Evolutionary conservation across 2,113 vertebrate genomes (phyloP).

Genomic region (Siphamia tubifer): DNA sequence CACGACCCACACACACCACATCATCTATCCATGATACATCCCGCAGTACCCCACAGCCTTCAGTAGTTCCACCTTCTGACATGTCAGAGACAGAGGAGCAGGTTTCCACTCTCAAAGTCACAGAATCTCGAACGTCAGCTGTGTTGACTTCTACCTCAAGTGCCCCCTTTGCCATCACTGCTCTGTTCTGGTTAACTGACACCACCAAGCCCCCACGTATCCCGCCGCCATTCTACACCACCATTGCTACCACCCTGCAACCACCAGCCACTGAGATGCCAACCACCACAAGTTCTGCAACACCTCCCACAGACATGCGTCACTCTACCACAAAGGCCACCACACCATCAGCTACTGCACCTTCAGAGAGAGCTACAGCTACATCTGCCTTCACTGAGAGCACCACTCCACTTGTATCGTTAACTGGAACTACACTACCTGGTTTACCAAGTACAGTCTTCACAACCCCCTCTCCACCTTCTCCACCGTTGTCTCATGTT

Average conservation of each 20-base stretch:
- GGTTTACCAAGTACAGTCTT: slow-evolving; percentile 36
- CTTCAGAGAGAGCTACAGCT: slow-evolving; percentile 15
- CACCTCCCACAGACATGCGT: not conserved
- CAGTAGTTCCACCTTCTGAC: slow-evolving; percentile 5
- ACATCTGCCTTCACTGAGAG: slow-evolving; percentile 23
- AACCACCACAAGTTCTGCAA: slow-evolving; percentile 12
- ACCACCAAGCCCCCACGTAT: slow-evolving; percentile 11
- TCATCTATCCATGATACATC: not conserved
- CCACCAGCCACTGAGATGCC: not conserved
- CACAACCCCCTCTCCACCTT: slow-evolving; percentile 22
- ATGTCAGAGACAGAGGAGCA: slow-evolving; percentile 45
- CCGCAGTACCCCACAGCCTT: slow-evolving; percentile 1
- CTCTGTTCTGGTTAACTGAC: slow-evolving; percentile 43
- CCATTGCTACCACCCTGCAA: not conserved
- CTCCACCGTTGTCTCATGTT: not conserved
- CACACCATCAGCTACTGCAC: slow-evolving; percentile 33
- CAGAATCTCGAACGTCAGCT: slow-evolving; percentile 12
- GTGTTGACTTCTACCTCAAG: slow-evolving; percentile 35
- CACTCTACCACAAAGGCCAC: not conserved
- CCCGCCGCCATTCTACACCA: not conserved
- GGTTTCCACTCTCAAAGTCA: slow-evolving; percentile 40
- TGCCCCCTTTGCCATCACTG: slow-evolving; percentile 22
- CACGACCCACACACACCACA: not conserved
- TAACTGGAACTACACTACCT: slow-evolving; percentile 8
- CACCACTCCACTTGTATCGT: slow-evolving; percentile 27